Conservation (phyloP, 2,113 vertebrate genomes). For the Prochilodus magdalenae region DNA sequence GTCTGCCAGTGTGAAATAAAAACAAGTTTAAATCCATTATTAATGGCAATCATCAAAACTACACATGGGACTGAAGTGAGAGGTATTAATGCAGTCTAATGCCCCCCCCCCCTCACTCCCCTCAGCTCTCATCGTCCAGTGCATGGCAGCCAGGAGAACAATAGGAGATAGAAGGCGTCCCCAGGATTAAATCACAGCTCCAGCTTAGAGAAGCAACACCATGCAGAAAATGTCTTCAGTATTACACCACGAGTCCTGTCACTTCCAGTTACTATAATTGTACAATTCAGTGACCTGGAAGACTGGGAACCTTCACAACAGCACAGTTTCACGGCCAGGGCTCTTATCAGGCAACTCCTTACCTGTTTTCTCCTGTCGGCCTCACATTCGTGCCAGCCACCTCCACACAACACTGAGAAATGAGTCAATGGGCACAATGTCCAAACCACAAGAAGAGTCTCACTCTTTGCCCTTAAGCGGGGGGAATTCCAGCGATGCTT, state of each 20-base stretch:
- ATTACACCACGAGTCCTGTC: not conserved
- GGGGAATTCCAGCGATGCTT: too few relatives aligned
- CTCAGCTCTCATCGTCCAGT: not conserved
- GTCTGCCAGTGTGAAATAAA: constrained; percentile 28
- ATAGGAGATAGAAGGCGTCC: not conserved
- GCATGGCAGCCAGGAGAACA: not conserved
- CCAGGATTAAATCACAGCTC: not conserved
- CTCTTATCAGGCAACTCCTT: not conserved
- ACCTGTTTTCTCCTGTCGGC: not conserved
- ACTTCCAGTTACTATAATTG: not conserved
- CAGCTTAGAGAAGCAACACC: not conserved
- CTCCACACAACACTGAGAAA: not conserved
- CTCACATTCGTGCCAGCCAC: not conserved
- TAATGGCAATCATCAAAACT: constrained; percentile 34
- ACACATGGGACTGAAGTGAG: constrained; percentile 25
- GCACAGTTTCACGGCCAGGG: not conserved
- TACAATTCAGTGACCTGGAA: too few relatives aligned
- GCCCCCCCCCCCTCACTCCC: not conserved
- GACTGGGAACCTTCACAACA: not conserved
- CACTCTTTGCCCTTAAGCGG: too few relatives aligned
- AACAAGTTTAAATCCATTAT: constrained; percentile 49
- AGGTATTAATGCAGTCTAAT: constrained; percentile 7
- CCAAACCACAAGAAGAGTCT: too few relatives aligned
- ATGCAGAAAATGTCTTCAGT: not conserved
- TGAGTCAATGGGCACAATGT: not conserved